Evolutionary conservation across 1,140 invertebrate genomes (phyloP).

Genomic region (Plutomurus gul): DNA sequence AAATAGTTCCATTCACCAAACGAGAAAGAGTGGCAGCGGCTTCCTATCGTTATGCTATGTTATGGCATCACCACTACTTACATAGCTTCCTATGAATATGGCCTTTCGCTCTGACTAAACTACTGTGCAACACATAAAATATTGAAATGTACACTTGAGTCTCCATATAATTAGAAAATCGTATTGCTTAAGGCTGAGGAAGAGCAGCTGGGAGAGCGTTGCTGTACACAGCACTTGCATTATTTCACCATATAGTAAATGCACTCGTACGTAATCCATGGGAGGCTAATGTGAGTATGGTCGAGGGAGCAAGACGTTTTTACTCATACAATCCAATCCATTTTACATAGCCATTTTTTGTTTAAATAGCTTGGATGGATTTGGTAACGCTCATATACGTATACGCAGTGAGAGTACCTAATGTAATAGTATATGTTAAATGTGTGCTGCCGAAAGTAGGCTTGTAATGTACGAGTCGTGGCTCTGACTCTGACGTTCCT

Average conservation of each 20-base stretch:
- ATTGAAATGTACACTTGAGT: neutral
- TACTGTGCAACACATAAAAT: neutral
- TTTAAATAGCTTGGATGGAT: too few species aligned
- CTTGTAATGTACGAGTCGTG: too few species aligned
- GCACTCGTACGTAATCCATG: too few species aligned
- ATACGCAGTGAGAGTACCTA: too few species aligned
- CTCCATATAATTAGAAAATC: slow-evolving; percentile 12
- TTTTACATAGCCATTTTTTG: too few species aligned
- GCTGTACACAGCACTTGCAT: neutral
- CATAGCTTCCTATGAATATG: neutral
- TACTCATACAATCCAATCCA: too few species aligned
- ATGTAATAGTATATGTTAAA: too few species aligned
- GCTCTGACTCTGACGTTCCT: neutral
- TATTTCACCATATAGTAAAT: too few species aligned
- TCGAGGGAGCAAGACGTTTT: too few species aligned
- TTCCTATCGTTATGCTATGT: neutral
- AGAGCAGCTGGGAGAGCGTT: neutral
- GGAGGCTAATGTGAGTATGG: too few species aligned
- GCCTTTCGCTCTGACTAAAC: neutral
- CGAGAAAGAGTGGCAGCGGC: slow-evolving; percentile 2
- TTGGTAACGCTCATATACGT: too few species aligned
- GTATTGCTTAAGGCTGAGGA: neutral
- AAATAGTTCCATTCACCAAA: slow-evolving; percentile 9
- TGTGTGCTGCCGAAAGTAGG: neutral
- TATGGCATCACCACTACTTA: neutral